phyloP scores from a whole-genome alignment of 2,888 invertebrate genomes.

The Catonia carolina region DNA sequence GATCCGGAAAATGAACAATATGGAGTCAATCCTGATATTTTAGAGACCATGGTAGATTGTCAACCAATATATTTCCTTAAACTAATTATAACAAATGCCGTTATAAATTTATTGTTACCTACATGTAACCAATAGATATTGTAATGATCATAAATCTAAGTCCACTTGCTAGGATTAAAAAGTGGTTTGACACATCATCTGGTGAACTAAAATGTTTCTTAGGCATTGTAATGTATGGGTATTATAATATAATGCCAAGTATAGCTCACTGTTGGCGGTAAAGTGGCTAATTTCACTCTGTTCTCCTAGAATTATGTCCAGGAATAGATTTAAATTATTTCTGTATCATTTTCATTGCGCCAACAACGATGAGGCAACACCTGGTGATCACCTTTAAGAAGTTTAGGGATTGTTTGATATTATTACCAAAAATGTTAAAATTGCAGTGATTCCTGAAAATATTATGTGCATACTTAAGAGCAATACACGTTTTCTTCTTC shows the following conservation, averaged over 20 bases:
- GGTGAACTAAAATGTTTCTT: conserved; percentile 36
- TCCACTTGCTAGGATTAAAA: neutral
- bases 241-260: conserved; percentile 35
- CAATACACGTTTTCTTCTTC: conserved; percentile 37
- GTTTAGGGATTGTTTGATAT: neutral
- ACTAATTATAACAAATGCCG: conserved; percentile 14
- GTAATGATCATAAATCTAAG: neutral
- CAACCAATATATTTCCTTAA: conserved; percentile 17
- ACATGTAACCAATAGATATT: conserved; percentile 20
- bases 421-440: neutral
- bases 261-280: conserved; percentile 37
- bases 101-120: conserved; percentile 20
- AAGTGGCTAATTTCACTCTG: conserved; percentile 22
- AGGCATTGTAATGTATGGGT: conserved; percentile 37
- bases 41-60: conserved; percentile 4
- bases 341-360: conserved; percentile 7
- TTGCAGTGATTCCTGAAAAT: conserved; percentile 27
- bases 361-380: conserved; percentile 2
- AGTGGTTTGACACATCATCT: conserved; percentile 33
- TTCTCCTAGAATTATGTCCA: neutral
- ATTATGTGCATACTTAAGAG: conserved; percentile 36
- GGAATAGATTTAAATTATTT: conserved; percentile 12
- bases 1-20: neutral
- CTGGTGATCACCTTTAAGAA: conserved; percentile 9
- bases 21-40: neutral